These are phyloP conservation scores for Drosophila leonis DNA, from an alignment of 2,888 invertebrate species.

Conservation along the genomic window DNA sequence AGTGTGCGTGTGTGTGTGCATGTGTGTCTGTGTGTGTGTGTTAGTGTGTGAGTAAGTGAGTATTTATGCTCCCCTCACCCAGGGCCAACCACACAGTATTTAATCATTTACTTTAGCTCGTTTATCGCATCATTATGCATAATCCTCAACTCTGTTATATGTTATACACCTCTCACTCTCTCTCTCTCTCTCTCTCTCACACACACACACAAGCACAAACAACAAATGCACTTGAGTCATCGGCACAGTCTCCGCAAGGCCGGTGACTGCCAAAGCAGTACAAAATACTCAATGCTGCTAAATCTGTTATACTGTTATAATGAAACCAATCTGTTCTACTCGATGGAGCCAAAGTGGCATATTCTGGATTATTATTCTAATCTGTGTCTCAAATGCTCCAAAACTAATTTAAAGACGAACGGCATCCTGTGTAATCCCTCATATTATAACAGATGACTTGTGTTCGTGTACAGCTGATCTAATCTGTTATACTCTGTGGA, in stretches of 20 bases:
- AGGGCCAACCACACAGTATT: conserved; percentile 33
- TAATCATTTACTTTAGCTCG: conserved; percentile 62
- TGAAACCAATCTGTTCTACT: conserved; percentile 21
- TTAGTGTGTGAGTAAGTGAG: conserved; percentile 18
- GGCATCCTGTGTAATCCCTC: conserved; percentile 25
- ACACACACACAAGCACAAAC: background rate
- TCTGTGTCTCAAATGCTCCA: conserved; percentile 56
- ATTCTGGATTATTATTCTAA: conserved; percentile 5
- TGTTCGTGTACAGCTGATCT: conserved; percentile 23
- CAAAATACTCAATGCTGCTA: conserved; percentile 24
- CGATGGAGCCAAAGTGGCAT: conserved; percentile 54
- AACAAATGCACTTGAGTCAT: conserved; percentile 64
- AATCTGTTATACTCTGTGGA: conserved; percentile 33
- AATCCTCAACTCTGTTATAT: conserved; percentile 34
- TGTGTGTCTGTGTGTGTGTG: background rate
- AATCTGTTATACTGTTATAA: conserved; percentile 25
- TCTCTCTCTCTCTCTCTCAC: background rate
- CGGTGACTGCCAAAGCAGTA: background rate
- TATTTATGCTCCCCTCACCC: conserved; percentile 10
- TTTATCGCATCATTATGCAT: conserved; percentile 69
- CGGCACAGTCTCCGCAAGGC: conserved; percentile 5
- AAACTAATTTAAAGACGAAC: conserved; percentile 22
- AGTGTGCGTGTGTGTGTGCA: conserved; percentile 8
- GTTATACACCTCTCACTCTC: conserved; percentile 19
- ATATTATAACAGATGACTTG: conserved; percentile 33